Conservation (phyloP, 2,888 invertebrate genomes). For the Campoplex nolae region DNA sequence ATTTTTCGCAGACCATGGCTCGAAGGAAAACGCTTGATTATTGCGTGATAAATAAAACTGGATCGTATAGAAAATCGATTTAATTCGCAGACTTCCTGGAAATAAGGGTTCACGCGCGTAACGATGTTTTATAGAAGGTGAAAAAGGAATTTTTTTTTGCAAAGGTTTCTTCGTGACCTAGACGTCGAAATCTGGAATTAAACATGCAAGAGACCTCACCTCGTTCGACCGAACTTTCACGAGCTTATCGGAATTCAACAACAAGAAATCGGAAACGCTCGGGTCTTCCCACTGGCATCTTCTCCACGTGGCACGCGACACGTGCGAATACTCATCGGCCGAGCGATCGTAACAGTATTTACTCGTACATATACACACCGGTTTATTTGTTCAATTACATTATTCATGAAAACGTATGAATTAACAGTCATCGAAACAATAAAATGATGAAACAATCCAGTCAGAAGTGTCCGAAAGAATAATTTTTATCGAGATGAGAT, state of each 20-base stretch:
- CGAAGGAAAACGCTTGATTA: too few species aligned
- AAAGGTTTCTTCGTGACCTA: conserved; percentile 60
- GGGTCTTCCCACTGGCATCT: conserved; percentile 46
- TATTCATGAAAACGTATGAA: too few species aligned
- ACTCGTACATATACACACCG: background rate
- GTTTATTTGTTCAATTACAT: background rate
- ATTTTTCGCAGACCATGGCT: background rate
- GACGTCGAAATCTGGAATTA: conserved; percentile 39
- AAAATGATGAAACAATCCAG: too few species aligned
- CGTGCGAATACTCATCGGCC: conserved; percentile 16
- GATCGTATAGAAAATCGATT: conserved; percentile 13
- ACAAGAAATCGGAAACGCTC: conserved; percentile 19
- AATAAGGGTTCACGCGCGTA: background rate
- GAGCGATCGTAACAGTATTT: background rate
- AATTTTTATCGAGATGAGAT: too few species aligned
- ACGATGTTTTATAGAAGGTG: conserved; percentile 16
- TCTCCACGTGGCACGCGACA: conserved; percentile 20
- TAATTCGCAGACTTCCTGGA: background rate
- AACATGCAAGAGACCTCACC: background rate
- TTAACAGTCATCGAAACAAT: too few species aligned
- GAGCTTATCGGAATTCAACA: conserved; percentile 11
- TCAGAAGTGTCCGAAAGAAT: too few species aligned
- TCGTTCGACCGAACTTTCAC: background rate
- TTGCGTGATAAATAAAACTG: background rate
- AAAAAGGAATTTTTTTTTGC: conserved; percentile 14